These are phyloP conservation scores for Chrosomus eos DNA, from an alignment of 2,797 vertebrate species.

Conservation along the genomic window DNA sequence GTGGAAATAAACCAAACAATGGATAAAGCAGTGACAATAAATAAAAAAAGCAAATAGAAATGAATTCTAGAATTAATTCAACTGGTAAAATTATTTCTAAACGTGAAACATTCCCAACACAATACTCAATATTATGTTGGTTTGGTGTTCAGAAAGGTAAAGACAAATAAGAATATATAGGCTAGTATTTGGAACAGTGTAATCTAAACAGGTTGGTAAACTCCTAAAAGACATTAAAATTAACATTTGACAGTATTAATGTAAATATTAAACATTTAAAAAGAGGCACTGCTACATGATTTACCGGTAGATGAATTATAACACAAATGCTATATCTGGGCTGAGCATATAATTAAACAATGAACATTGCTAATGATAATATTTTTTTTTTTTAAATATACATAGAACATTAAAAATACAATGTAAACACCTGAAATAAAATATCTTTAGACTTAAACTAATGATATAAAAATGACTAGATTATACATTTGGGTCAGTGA, in stretches of 20 bases:
- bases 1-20: not conserved
- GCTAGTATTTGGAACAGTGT: not conserved
- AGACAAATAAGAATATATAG: not conserved
- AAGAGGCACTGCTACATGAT: not conserved
- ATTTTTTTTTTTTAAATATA: not conserved
- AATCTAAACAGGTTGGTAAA: constrained; percentile 45
- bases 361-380: not conserved
- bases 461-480: not conserved
- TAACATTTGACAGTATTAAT: constrained; percentile 9
- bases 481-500: not conserved
- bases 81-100: not conserved
- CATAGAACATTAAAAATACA: too few relatives aligned
- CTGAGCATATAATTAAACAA: not conserved
- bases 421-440: not conserved
- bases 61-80: not conserved
- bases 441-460: not conserved
- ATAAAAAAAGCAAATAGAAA: not conserved
- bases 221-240: constrained; percentile 43
- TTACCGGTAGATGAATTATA: not conserved
- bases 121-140: not conserved
- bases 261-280: not conserved
- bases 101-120: not conserved
- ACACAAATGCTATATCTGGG: not conserved
- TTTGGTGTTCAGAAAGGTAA: not conserved
- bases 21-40: not conserved